These are phyloP conservation scores for Microctonus brassicae DNA, from an alignment of 2,888 invertebrate species.

Conservation along the genomic window DNA sequence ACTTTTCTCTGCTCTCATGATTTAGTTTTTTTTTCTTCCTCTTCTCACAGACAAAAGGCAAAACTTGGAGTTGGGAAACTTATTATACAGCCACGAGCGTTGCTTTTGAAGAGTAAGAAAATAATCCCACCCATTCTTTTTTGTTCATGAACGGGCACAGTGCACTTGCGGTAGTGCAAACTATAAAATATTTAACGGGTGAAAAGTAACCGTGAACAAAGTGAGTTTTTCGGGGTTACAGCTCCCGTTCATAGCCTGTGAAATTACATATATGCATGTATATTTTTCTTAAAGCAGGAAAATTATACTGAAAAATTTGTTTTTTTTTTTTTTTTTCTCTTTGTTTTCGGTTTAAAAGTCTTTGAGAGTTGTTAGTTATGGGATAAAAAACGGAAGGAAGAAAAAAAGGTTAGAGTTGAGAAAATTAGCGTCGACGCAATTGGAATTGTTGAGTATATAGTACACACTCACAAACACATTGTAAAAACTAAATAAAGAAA, in stretches of 20 bases:
- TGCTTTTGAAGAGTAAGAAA: conserved; percentile 37
- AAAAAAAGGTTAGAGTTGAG: background rate
- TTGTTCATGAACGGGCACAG: background rate
- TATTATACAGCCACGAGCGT: conserved; percentile 7
- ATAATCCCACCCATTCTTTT: conserved; percentile 33
- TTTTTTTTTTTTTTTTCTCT: background rate
- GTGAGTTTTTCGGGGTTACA: background rate
- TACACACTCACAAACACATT: background rate
- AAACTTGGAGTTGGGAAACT: conserved; percentile 10
- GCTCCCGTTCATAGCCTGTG: background rate
- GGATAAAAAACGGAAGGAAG: background rate
- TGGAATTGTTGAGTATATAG: background rate
- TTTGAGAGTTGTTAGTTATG: background rate
- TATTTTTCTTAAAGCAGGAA: background rate
- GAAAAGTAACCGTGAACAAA: conserved; percentile 18
- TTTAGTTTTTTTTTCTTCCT: background rate
- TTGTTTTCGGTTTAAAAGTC: background rate
- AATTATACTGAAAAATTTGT: background rate
- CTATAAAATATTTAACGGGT: conserved; percentile 38
- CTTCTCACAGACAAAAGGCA: background rate
- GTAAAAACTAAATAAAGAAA: background rate
- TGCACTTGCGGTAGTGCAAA: conserved; percentile 10
- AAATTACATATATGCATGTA: background rate
- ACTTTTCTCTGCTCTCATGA: background rate
- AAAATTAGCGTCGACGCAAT: background rate